A percentile compares a stretch with the other conserved stretches of the same genome.
Evolutionary conservation across 2,888 invertebrate genomes (phyloP).

Genomic region (Theretra japonica): DNA sequence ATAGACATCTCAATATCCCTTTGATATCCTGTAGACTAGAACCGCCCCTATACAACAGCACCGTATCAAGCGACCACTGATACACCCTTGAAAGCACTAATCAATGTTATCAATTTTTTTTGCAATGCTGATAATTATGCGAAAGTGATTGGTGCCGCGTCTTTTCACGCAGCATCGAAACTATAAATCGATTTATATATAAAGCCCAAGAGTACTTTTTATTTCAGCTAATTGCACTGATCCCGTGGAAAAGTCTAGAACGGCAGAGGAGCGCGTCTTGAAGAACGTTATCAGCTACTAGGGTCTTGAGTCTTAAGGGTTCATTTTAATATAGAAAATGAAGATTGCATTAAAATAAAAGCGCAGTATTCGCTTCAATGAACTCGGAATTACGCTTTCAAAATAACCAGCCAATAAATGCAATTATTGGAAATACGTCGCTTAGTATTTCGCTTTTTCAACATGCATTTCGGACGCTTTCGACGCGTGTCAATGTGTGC

Average conservation of each 20-base stretch:
- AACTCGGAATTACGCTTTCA: background rate
- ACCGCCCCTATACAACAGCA: background rate
- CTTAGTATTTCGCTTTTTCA: background rate
- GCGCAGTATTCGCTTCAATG: background rate
- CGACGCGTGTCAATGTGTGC: background rate
- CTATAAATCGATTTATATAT: no score
- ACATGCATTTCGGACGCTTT: background rate
- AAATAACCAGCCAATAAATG: background rate
- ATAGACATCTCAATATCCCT: background rate
- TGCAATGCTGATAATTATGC: no score
- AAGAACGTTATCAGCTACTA: no score
- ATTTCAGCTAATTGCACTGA: no score
- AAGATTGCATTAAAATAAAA: background rate
- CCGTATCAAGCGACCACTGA: background rate
- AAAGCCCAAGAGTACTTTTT: no score
- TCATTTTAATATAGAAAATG: background rate
- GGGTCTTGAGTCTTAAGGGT: background rate
- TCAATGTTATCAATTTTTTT: background rate
- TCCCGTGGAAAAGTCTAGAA: no score
- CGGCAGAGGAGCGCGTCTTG: no score
- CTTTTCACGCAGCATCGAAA: no score
- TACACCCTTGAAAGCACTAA: background rate
- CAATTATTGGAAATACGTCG: background rate
- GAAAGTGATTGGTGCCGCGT: no score
- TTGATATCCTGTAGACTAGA: background rate